Base-by-base conservation (phyloP, 53 echinoderm and acorn worm species). In the Zoroaster sp. region DNA sequence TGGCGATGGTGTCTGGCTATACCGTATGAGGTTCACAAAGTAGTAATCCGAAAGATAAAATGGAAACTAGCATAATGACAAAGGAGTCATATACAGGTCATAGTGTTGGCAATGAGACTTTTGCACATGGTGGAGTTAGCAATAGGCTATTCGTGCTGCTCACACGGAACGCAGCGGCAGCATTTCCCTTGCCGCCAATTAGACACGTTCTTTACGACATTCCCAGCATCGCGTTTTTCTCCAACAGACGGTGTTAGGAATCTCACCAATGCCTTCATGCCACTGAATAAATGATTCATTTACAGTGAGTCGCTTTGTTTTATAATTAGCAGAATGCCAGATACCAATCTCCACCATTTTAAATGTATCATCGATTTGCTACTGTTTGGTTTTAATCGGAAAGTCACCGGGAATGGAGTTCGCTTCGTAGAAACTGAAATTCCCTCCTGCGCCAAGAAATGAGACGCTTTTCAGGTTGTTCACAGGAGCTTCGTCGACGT, bases 1-100 rank as follows among this genome's bases (percentile, higher is more conserved):
- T 92, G 89, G 32, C 69, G 13, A 0, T 83, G 31, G 72, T 89
- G 59, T 13, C 36, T 21, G 69, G 77, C 18, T 14, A 80, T 21
- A 12, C 80, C 80, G 53, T 4, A 53, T 18, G 53, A 53, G 0
- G 53, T 20, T 0, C 53, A 53, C 53, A 53, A 20, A 53, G 53
- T 18, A 53, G 21, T 5, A 53, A 21, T n/a, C 53, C 53, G 0
- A n/a, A 20, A 53, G 20, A 53, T n/a, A 21, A n/a, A 18, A 53
- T 5, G 0, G 53, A 53, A 53, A 53, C 7, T 21, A 53, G 7
- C 53, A 53, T 21, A 3, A 53, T 53, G 0, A 21, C 53, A 2
- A 1, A 7, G 21, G 53, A 21, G 6, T 53, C 21, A 14, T 20
- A 18, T n/a, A 18, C 53, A 53, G 7, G 53, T 53, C 18, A 53